phyloP scores from a whole-genome alignment of 2,113 vertebrate species.

The Macrotus californicus region DNA sequence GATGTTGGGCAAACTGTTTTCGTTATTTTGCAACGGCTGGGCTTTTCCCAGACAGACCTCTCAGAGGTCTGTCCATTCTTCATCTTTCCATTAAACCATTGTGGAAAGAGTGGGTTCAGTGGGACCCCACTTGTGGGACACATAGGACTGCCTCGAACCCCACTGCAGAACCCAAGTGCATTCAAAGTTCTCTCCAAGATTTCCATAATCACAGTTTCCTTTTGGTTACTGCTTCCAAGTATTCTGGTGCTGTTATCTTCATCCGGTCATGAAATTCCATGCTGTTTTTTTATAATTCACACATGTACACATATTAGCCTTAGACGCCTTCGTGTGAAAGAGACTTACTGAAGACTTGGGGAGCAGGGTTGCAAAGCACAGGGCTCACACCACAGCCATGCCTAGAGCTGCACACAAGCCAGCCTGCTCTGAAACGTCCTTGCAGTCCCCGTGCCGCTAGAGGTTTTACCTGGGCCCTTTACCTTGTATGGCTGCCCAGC shows the following conservation, averaged over 20 bases:
- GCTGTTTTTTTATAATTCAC: not conserved
- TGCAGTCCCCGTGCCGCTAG: not conserved
- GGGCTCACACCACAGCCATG: not conserved
- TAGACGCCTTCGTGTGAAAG: not conserved
- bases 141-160: not conserved
- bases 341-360: not conserved
- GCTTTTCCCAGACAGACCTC: too few species aligned
- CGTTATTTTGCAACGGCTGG: too few species aligned
- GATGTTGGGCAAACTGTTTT: too few species aligned
- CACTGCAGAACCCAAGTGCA: not conserved
- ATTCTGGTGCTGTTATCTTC: not conserved
- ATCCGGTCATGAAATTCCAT: not conserved
- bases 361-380: not conserved
- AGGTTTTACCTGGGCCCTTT: not conserved
- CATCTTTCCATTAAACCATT: not conserved
- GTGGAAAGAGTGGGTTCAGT: not conserved
- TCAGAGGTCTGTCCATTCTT: not conserved
- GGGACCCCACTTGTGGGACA: not conserved
- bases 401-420: not conserved
- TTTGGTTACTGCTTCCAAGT: not conserved
- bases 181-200: not conserved
- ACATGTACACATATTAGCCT: not conserved
- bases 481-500: rapidly evolving
- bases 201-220: not conserved
- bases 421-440: too few species aligned